A percentile compares a stretch with the other conserved stretches of the same genome.
Conservation (phyloP, 2,113 vertebrate species). For the Carassius auratus region DNA sequence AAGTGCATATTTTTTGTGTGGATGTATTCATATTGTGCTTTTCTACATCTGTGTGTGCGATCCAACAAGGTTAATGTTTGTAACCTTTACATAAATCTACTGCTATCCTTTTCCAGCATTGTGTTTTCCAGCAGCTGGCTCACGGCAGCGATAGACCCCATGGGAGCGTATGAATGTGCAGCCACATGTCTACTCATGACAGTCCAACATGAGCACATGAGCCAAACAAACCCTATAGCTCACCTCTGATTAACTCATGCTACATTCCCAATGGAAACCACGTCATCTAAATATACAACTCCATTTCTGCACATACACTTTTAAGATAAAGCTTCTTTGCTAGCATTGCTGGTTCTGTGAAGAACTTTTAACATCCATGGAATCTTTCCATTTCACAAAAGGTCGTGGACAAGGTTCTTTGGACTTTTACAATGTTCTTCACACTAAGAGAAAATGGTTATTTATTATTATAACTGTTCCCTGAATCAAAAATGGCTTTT, state of each 20-base stretch:
- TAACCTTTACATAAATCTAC: conserved; percentile 57
- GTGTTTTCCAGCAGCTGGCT: conserved; percentile 41
- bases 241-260: conserved; percentile 14
- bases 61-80: conserved; percentile 51
- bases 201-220: conserved; percentile 48
- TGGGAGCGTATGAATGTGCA: conserved; percentile 51
- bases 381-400: too few relatives aligned
- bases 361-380: too few relatives aligned
- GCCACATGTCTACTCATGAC: conserved; percentile 52
- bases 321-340: background rate
- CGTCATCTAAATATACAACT: background rate
- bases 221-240: conserved; percentile 28
- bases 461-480: too few relatives aligned
- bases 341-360: too few relatives aligned
- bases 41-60: conserved; percentile 45
- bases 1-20: conserved; percentile 25
- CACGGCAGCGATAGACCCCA: conserved; percentile 47
- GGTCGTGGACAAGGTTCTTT: too few relatives aligned
- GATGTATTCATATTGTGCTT: conserved; percentile 33
- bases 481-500: too few relatives aligned
- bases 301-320: background rate
- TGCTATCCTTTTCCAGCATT: background rate
- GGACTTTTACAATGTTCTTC: too few relatives aligned
- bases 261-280: background rate
- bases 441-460: too few relatives aligned